Evolutionary conservation across 2,113 vertebrate species (phyloP).

Genomic region (Pygoscelis antarcticus): DNA sequence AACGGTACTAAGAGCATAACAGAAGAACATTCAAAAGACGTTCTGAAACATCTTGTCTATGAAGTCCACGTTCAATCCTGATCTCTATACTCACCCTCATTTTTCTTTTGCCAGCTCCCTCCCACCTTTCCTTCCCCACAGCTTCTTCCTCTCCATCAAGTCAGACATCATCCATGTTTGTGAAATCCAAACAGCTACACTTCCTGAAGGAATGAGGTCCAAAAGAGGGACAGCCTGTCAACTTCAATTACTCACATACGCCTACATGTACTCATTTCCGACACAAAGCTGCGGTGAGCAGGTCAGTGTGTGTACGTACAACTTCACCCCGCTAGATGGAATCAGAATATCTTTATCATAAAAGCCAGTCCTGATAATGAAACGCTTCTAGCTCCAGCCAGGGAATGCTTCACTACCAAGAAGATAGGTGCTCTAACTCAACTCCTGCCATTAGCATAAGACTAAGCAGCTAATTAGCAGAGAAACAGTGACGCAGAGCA

Average conservation of each 20-base stretch:
- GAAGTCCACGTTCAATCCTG: background rate
- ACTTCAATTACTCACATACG: rapidly evolving
- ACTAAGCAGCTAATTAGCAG: background rate
- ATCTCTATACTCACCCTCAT: background rate
- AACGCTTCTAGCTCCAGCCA: background rate
- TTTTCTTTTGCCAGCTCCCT: background rate
- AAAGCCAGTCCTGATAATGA: background rate
- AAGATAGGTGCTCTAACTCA: background rate
- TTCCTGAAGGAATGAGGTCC: background rate
- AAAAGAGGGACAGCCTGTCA: background rate
- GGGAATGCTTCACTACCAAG: background rate
- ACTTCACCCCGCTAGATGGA: background rate
- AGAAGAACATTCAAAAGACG: background rate
- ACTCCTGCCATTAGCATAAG: background rate
- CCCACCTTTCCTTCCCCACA: background rate
- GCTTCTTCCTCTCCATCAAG: background rate
- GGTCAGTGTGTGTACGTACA: rapidly evolving
- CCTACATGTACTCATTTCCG: background rate
- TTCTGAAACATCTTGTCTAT: background rate
- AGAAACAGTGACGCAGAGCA: background rate
- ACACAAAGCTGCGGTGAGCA: background rate
- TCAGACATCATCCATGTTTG: background rate
- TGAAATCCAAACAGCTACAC: background rate
- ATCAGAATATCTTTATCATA: background rate
- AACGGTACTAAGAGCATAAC: background rate